Base-by-base conservation (phyloP, 2,797 vertebrate genomes). In the Anabacerthia variegaticeps region DNA sequence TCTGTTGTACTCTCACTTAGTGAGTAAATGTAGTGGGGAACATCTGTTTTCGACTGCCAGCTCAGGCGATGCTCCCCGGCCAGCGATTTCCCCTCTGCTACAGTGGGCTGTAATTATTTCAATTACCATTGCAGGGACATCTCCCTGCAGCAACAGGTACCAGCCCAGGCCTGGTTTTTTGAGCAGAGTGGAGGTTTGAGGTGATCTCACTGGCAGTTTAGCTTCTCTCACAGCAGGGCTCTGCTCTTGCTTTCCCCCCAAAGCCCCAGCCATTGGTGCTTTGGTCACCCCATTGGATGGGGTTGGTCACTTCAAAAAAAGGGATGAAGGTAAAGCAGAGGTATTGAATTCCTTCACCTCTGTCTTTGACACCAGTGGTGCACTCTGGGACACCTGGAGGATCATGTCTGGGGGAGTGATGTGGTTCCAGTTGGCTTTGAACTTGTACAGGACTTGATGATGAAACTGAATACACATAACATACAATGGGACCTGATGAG, bases 1-100 rank as follows among this genome's bases (percentile, higher is more conserved):
- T 97, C 96, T 97, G 97, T 82, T 97, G 84, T 83, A 5, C 89
- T 92, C 95, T 77, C 93, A 96, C 89, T 97, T 82, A 83, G 88
- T 95, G 95, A 94, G 89, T 30, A 96, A 96, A 95, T 92, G 96
- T 95, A 48, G 84, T 96, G 95, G 79, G 92, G 89, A 97, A 96
- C 96, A 97, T 95, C 97, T 97, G 97, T 93, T 97, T 96, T 76
- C 88, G 58, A 18, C 85, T 91, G 87, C 92, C 67, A 83, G 90
- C 88, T 96, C 93, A 24, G 32, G 69, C 6, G 0, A 75, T 8
- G 4, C 32, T 97, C 96, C 95, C 93, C 0, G 75, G 92, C 90
- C 91, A 30, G 89, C 3, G 8, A 92, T 95, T 96, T 92, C 88
- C 79, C 91, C 92, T 89, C 87, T 26, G 32, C 93, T 86, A 27